A percentile compares a stretch with the other conserved stretches of the same genome.
phyloP scores from a whole-genome alignment of 2,113 vertebrate genomes.

The Macroglossus sobrinus region DNA sequence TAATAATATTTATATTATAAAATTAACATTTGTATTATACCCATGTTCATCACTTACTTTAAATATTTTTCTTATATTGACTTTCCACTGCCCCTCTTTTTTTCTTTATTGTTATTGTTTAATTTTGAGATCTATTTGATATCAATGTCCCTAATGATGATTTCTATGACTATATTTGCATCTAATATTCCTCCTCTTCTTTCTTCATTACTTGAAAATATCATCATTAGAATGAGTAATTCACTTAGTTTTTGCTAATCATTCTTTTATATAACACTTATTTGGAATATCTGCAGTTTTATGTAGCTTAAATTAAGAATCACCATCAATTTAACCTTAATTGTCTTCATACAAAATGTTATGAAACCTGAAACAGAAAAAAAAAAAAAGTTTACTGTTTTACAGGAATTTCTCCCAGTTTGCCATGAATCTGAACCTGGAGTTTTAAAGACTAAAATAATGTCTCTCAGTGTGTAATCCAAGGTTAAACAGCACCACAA shows the following conservation, averaged over 20 bases:
- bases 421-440: background rate
- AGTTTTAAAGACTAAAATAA: background rate
- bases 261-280: background rate
- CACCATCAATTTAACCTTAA: background rate
- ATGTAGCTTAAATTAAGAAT: background rate
- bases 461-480: background rate
- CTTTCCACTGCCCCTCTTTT: background rate
- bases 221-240: background rate
- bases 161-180: conserved; percentile 62
- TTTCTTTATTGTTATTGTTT: background rate
- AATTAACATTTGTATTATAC: background rate
- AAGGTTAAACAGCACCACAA: background rate
- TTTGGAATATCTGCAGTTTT: background rate
- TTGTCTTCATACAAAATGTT: background rate
- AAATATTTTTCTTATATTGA: conserved; percentile 55
- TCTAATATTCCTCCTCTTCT: background rate
- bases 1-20: background rate
- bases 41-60: background rate
- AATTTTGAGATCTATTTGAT: conserved; percentile 48
- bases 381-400: background rate
- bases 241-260: background rate
- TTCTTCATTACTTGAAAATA: background rate
- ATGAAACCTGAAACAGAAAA: background rate
- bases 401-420: background rate
- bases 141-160: background rate